These are phyloP conservation scores for Riptortus pedestris DNA, from an alignment of 1,140 invertebrate species.

Conservation along the genomic window DNA sequence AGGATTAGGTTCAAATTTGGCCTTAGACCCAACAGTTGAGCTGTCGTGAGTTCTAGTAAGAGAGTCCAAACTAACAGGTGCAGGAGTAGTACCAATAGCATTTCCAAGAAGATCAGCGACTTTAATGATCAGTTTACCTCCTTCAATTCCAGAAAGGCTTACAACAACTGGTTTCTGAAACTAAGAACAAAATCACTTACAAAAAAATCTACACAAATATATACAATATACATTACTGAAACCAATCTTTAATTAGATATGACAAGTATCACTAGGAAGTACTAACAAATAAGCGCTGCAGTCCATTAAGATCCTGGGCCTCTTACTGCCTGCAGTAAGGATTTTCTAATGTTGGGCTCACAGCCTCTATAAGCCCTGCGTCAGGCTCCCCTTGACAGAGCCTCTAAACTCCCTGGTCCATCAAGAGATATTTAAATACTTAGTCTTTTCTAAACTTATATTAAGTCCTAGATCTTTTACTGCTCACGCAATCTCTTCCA, in stretches of 20 bases:
- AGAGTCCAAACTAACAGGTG: slow-evolving; percentile 62
- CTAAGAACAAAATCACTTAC: slow-evolving; percentile 35
- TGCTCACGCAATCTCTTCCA: no score
- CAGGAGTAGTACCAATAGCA: slow-evolving; percentile 43
- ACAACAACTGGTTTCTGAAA: slow-evolving; percentile 64
- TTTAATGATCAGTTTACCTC: slow-evolving; percentile 55
- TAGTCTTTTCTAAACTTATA: no score
- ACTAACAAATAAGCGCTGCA: no score
- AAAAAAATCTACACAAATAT: slow-evolving; percentile 10
- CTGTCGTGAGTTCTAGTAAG: slow-evolving; percentile 62
- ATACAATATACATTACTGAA: neutral
- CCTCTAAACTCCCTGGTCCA: no score
- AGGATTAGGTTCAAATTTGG: slow-evolving; percentile 43
- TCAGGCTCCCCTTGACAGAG: no score
- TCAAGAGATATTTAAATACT: no score
- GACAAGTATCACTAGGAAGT: neutral
- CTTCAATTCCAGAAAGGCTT: slow-evolving; percentile 40
- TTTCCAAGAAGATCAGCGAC: slow-evolving; percentile 79
- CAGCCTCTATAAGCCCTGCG: no score
- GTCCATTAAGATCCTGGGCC: no score
- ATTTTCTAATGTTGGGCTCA: no score
- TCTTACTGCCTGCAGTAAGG: no score
- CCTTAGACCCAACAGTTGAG: slow-evolving; percentile 61
- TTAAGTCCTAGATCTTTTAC: no score
- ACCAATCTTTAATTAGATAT: neutral